Evolutionary conservation across 37 sponge, comb jelly and placozoan species (phyloP).

Genomic region (Mnemiopsis leidyi): DNA sequence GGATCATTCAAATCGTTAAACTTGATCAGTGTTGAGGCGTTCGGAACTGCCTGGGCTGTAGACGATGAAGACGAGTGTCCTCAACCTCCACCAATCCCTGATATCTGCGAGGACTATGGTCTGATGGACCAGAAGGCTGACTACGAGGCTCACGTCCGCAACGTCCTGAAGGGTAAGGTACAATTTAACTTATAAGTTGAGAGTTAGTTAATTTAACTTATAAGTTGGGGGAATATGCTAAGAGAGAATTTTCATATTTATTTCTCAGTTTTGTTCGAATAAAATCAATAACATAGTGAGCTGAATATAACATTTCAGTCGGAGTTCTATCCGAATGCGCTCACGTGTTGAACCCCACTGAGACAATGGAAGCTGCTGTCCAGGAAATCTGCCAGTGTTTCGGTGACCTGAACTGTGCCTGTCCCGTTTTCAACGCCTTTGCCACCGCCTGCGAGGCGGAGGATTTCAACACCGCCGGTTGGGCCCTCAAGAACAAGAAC

Average conservation of each 20-base stretch:
- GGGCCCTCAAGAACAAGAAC: not conserved
- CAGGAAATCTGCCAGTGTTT: not conserved
- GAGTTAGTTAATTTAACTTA: too few relatives aligned
- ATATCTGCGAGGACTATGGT: not conserved
- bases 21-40: not conserved
- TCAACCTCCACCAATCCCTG: not conserved
- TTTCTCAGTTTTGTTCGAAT: too few relatives aligned
- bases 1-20: too few relatives aligned
- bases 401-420: not conserved
- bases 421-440: not conserved
- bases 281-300: too few relatives aligned
- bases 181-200: too few relatives aligned
- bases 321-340: not conserved
- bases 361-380: not conserved
- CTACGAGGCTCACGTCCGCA: not conserved
- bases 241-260: too few relatives aligned
- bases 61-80: conserved; percentile 19
- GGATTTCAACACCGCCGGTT: not conserved
- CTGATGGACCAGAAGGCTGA: not conserved
- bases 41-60: conserved; percentile 12
- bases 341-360: not conserved
- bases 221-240: too few relatives aligned
- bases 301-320: too few relatives aligned
- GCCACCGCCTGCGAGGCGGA: not conserved
- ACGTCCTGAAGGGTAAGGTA: not conserved